These are phyloP conservation scores for Melitaea athalia DNA, from an alignment of 2,888 invertebrate genomes.

Conservation along the genomic window DNA sequence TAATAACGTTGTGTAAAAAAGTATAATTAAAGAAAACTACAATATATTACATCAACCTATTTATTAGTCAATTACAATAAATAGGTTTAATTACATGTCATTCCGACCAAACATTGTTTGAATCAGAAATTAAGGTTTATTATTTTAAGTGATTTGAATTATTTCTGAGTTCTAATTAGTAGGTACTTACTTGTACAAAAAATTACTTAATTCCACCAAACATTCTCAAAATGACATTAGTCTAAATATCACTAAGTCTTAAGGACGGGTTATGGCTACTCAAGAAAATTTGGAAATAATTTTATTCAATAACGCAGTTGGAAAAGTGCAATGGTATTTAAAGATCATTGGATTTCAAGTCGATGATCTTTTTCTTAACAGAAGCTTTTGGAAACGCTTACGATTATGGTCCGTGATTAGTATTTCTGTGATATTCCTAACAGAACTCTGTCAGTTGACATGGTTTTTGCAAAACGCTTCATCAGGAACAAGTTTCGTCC, in stretches of 20 bases:
- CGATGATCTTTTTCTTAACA: constrained; percentile 4
- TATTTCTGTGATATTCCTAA: constrained; percentile 1
- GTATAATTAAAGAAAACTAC: neutral
- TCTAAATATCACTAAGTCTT: neutral
- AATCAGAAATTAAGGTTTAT: neutral
- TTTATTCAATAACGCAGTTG: constrained; percentile 12
- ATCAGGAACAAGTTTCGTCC: constrained; percentile 18
- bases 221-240: neutral
- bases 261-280: neutral
- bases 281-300: constrained; percentile 10
- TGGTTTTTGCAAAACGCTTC: constrained; percentile 7
- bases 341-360: constrained; percentile 15
- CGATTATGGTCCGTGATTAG: constrained; percentile 1
- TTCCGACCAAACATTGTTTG: neutral
- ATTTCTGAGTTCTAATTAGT: neutral
- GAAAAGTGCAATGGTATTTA: constrained; percentile 17
- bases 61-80: neutral
- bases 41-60: neutral
- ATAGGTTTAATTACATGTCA: constrained; percentile 1
- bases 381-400: neutral
- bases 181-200: neutral
- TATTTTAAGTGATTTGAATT: neutral
- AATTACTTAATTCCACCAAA: neutral
- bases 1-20: neutral
- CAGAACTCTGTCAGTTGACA: neutral